These are phyloP conservation scores for Sorex fumeus DNA, from an alignment of 2,113 vertebrate genomes.

Conservation along the genomic window DNA sequence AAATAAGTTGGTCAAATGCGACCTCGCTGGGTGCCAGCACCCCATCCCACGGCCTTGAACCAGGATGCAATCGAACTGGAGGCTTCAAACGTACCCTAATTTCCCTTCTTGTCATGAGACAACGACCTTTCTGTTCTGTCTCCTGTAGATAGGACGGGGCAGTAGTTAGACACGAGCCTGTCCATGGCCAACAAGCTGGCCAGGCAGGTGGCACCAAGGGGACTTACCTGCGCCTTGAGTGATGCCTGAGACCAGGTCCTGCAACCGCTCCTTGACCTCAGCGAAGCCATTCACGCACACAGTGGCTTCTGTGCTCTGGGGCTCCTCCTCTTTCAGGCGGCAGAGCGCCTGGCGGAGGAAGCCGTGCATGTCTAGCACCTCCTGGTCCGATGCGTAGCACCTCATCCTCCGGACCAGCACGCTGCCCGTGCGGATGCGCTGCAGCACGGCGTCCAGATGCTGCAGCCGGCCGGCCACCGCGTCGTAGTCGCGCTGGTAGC, in stretches of 20 bases:
- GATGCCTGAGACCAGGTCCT: constrained; percentile 74
- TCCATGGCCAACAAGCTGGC: neutral
- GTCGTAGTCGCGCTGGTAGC: constrained; percentile 46
- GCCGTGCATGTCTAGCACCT: constrained; percentile 87
- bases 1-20: neutral
- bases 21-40: neutral
- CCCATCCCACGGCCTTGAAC: neutral
- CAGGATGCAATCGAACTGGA: neutral
- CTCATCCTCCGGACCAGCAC: constrained; percentile 84
- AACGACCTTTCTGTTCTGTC: neutral
- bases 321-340: constrained; percentile 75
- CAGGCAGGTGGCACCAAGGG: neutral
- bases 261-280: constrained; percentile 69
- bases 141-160: neutral
- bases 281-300: constrained; percentile 20
- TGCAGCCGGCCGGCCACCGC: constrained; percentile 45
- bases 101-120: neutral
- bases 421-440: constrained; percentile 78
- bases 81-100: neutral
- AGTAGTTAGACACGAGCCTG: neutral
- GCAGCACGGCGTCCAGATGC: constrained; percentile 66
- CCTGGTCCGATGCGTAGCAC: constrained; percentile 83
- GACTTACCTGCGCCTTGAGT: constrained; percentile 72
- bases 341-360: constrained; percentile 80
- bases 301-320: rapidly evolving